Percentiles rank a stretch among this genome's conserved stretches.
Conservation (phyloP, 2,113 vertebrate species). For the Equus quagga region DNA sequence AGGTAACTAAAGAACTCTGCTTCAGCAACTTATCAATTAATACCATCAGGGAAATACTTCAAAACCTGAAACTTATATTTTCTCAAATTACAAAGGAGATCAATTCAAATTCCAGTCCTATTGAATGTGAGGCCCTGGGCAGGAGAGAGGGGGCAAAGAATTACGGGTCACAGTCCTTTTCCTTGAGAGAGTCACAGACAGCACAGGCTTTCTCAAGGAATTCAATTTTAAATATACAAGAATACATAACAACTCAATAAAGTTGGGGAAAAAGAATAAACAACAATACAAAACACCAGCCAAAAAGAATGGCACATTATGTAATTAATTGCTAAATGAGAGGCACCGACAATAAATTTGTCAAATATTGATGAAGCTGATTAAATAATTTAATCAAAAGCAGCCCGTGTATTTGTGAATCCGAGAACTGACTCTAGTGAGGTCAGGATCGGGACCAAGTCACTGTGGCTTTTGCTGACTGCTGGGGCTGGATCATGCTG, state of each 20-base stretch:
- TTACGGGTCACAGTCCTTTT: not conserved
- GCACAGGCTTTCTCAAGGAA: not conserved
- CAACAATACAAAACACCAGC: not conserved
- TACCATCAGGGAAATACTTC: not conserved
- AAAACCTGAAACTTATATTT: not conserved
- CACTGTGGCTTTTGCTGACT: not conserved
- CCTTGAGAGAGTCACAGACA: not conserved
- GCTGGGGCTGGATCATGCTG: too few relatives aligned
- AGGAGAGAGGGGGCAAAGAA: not conserved
- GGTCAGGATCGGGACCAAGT: too few relatives aligned
- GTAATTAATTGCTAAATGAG: not conserved
- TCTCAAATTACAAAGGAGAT: not conserved
- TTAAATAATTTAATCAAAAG: not conserved
- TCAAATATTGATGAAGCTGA: not conserved
- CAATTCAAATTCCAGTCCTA: not conserved
- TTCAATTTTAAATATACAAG: not conserved
- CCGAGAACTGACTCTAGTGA: not conserved
- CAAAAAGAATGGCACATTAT: not conserved
- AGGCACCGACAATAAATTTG: not conserved
- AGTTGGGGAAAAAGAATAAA: not conserved
- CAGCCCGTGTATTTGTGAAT: not conserved
- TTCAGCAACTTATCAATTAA: not conserved
- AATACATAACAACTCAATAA: not conserved
- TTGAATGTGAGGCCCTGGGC: not conserved
- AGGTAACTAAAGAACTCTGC: not conserved